Evolutionary conservation across 2,113 vertebrate genomes (phyloP).

Genomic region (Microcebus jonahi): DNA sequence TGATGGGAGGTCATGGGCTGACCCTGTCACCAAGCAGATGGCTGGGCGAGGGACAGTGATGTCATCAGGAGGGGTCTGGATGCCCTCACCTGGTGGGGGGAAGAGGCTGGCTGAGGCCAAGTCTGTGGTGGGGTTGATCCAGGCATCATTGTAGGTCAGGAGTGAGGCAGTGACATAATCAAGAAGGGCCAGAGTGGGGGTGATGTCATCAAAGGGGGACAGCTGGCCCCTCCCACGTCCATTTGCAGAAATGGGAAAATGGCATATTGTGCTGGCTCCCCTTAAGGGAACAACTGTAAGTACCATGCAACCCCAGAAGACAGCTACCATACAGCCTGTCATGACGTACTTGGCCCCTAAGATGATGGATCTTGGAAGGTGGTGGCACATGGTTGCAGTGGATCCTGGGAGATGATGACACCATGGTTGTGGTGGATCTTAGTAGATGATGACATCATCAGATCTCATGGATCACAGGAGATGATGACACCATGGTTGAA

Average conservation of each 20-base stretch:
- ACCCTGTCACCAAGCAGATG: slow-evolving; percentile 38
- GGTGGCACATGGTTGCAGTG: not conserved
- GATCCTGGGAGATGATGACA: not conserved
- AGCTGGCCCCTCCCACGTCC: not conserved
- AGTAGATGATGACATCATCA: not conserved
- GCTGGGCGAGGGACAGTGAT: not conserved
- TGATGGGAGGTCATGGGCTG: not conserved
- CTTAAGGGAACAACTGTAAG: not conserved
- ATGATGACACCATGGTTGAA: not conserved
- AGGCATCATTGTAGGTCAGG: not conserved
- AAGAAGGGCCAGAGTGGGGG: not conserved
- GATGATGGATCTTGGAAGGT: not conserved
- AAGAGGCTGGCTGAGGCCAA: not conserved
- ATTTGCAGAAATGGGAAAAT: not conserved
- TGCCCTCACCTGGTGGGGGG: not conserved
- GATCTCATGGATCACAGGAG: not conserved
- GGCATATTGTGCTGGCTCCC: slow-evolving; percentile 32
- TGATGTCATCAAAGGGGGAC: not conserved
- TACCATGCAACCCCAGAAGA: not conserved
- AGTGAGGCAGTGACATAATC: slow-evolving; percentile 19
- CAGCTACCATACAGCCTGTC: not conserved
- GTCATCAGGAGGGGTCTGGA: not conserved
- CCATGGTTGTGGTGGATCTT: too few species aligned
- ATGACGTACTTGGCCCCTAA: not conserved
- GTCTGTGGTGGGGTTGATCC: not conserved